phyloP scores from a whole-genome alignment of 2,888 invertebrate genomes.

The Nipponacmea schrenckii region DNA sequence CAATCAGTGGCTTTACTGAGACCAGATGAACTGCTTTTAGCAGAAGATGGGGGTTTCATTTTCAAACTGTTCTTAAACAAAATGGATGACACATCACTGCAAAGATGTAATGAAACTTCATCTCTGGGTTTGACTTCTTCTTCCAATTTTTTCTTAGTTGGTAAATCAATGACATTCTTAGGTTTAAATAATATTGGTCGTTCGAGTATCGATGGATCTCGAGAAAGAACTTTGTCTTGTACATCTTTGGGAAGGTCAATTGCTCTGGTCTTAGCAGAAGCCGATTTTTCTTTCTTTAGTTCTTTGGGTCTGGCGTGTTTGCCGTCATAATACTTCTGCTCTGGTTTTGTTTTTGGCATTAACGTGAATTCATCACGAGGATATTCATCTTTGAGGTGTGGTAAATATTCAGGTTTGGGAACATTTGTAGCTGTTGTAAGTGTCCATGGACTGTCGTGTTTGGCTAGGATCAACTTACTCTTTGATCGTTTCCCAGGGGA shows the following conservation, averaged over 20 bases:
- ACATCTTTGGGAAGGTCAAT: conserved; percentile 55
- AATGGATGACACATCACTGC: conserved; percentile 53
- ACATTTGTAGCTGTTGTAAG: conserved; percentile 38
- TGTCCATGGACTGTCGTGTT: background rate
- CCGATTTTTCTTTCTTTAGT: conserved; percentile 28
- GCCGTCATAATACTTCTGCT: conserved; percentile 55
- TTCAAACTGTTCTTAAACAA: conserved; percentile 50
- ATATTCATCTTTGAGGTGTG: conserved; percentile 60
- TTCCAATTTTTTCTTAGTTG: conserved; percentile 56
- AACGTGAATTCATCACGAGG: conserved; percentile 64
- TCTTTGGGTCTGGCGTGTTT: conserved; percentile 38
- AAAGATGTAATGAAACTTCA: conserved; percentile 56
- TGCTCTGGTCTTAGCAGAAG: conserved; percentile 35
- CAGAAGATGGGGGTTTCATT: background rate
- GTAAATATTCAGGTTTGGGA: conserved; percentile 46
- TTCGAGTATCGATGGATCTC: conserved; percentile 45
- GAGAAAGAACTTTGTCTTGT: conserved; percentile 40
- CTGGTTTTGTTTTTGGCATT: conserved; percentile 51
- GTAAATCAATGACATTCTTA: conserved; percentile 59
- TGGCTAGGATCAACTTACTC: background rate
- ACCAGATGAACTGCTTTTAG: conserved; percentile 13
- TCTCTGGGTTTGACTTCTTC: conserved; percentile 45
- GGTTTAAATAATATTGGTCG: conserved; percentile 61
- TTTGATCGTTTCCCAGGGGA: background rate
- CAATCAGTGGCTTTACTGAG: conserved; percentile 30